Percentiles rank a stretch among this genome's conserved stretches.
Evolutionary conservation across 1,140 invertebrate species (phyloP).

Genomic region (Paraescarpia echinospica): DNA sequence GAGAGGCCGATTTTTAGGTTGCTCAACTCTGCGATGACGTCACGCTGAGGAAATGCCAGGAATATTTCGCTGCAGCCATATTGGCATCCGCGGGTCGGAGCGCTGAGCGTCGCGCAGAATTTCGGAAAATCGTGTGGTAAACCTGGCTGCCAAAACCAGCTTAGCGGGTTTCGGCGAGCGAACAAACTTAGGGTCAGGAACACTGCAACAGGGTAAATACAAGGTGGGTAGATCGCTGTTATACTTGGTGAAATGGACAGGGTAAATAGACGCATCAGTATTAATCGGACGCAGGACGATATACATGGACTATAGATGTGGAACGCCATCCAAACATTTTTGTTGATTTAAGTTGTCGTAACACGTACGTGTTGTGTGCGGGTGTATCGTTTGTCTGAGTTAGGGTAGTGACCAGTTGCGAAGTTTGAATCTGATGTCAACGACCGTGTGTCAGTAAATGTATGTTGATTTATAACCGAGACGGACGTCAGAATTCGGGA

Average conservation of each 20-base stretch:
- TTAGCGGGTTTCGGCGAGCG: neutral
- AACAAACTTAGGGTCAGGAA: neutral
- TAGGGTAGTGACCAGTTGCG: neutral
- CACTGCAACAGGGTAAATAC: neutral
- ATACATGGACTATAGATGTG: neutral
- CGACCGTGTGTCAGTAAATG: neutral
- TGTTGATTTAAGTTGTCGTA: neutral
- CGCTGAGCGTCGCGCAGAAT: neutral
- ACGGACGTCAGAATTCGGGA: neutral
- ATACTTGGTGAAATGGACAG: neutral
- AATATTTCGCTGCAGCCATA: neutral
- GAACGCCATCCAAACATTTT: neutral
- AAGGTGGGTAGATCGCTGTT: neutral
- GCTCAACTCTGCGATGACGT: neutral
- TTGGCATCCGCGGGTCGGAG: neutral
- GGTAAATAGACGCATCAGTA: neutral
- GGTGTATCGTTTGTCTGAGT: neutral
- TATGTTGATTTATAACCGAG: neutral
- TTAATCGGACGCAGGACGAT: neutral
- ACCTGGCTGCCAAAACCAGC: neutral
- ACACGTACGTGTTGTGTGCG: neutral
- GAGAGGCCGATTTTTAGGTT: neutral
- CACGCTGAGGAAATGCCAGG: neutral
- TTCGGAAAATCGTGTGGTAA: neutral
- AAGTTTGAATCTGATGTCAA: neutral